Evolutionary conservation across 2,797 vertebrate genomes (phyloP).

Genomic region (Eurystomus glaucurus): DNA sequence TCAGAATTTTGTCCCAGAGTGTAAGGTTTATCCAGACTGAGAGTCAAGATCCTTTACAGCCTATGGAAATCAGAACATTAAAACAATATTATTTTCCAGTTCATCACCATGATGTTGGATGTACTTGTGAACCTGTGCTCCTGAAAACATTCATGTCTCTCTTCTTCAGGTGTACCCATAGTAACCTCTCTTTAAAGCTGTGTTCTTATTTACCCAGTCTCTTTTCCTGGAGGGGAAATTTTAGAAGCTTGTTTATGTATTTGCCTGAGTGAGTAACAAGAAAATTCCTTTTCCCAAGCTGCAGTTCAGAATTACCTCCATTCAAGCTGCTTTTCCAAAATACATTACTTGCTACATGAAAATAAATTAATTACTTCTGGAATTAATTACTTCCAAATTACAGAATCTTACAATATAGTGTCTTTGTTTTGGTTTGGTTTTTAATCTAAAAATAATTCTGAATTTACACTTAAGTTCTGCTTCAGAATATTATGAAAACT

Average conservation of each 20-base stretch:
- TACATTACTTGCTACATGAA: not conserved
- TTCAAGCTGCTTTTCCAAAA: not conserved
- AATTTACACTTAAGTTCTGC: not conserved
- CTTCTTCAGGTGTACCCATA: not conserved
- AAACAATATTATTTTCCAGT: not conserved
- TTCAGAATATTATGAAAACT: not conserved
- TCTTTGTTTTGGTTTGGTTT: rapidly evolving
- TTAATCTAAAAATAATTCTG: not conserved
- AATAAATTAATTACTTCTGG: not conserved
- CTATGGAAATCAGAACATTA: not conserved
- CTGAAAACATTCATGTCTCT: not conserved
- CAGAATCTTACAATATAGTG: not conserved
- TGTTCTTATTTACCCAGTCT: not conserved
- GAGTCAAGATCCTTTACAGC: not conserved
- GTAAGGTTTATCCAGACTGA: not conserved
- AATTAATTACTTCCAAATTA: not conserved
- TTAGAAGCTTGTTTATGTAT: not conserved
- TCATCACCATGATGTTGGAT: not conserved
- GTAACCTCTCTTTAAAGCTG: not conserved
- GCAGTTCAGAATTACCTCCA: not conserved
- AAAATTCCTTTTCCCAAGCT: not conserved
- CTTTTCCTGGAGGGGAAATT: not conserved
- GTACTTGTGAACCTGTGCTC: not conserved
- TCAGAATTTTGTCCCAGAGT: not conserved
- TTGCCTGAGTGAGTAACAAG: not conserved